Base-by-base conservation (phyloP, 2,888 invertebrate species). In the Drosophila maculinotata region DNA sequence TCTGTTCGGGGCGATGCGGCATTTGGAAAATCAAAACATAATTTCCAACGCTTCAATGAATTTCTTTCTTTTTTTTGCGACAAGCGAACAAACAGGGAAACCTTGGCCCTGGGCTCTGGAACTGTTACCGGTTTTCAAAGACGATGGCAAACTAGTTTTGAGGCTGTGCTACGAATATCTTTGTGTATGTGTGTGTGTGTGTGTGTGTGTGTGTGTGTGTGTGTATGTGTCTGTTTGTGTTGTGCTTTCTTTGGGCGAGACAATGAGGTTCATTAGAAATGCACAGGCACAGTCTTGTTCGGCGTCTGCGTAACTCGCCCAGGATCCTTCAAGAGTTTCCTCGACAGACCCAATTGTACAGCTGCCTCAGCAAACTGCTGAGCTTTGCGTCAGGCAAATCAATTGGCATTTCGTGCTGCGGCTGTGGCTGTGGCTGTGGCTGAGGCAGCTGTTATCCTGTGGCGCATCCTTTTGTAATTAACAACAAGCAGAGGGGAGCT, bases 261-360 rank as follows among this genome's bases (percentile, higher is more conserved):
- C 82, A 82, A 82, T 85, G 75, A 75, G 60, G 67, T 81, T 81
- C 82, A 82, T 87, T 87, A 82, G 88, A 87, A 86, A 77, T 76
- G 63, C 79, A 73, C 39, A 51, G 38, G 60, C 42, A 47, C 12
- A 57, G 39, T 9, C 12, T 30, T 33, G 12, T 20, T 20, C 12
- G 20, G n/a, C 42, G 49, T 17, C 57, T 52, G 39, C 35, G 30
- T 48, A 53, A 36, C 33, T 49, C 38, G 59, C n/a, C 31, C 20
- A 83, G 80, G 85, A 85, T 85, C 79, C 62, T 3, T 12, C 25
- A 30, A 25, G 17, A 10, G 8, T n/a, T n/a, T n/a, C 25, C 26
- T 5, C 12, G 33, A 23, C 28, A 30, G 30, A 47, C 17, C 30
- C 49, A 68, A 56, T n/a, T 68, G 86, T 80, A 83, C 80, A 81